phyloP scores from a whole-genome alignment of 1,140 invertebrate genomes.

The Neodiprion virginianus region DNA sequence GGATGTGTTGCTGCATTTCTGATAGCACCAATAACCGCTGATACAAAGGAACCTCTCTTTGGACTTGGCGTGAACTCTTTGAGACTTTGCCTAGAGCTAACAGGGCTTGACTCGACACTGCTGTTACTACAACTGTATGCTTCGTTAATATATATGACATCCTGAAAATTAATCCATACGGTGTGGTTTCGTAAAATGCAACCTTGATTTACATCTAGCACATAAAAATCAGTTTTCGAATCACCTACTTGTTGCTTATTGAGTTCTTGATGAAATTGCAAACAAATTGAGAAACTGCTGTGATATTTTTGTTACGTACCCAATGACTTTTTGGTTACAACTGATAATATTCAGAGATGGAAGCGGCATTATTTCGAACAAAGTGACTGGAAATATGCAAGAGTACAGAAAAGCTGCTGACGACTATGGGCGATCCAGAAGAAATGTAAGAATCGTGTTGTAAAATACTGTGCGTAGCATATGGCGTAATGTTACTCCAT shows the following conservation, averaged over 20 bases:
- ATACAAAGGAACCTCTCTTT: conserved; percentile 70
- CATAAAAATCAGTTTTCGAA: neutral
- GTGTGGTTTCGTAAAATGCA: neutral
- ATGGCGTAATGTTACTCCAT: neutral
- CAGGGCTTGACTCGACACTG: conserved; percentile 66
- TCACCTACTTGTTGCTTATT: neutral
- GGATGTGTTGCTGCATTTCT: conserved; percentile 67
- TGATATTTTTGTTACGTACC: no score
- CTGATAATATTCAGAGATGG: no score
- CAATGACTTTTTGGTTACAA: no score
- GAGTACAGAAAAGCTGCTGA: no score
- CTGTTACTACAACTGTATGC: conserved; percentile 70
- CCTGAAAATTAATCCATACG: conserved; percentile 54
- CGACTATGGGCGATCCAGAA: no score
- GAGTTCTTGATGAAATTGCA: no score
- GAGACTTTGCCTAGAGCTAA: conserved; percentile 59
- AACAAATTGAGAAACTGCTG: no score
- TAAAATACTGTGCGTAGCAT: no score
- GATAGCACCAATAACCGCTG: conserved; percentile 73
- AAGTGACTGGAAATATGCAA: no score
- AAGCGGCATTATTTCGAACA: no score
- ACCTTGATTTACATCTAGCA: neutral
- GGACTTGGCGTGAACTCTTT: conserved; percentile 66
- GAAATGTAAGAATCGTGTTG: no score
- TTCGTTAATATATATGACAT: conserved; percentile 78